phyloP scores from a whole-genome alignment of 2,888 invertebrate species.

The Agrypnus murinus region DNA sequence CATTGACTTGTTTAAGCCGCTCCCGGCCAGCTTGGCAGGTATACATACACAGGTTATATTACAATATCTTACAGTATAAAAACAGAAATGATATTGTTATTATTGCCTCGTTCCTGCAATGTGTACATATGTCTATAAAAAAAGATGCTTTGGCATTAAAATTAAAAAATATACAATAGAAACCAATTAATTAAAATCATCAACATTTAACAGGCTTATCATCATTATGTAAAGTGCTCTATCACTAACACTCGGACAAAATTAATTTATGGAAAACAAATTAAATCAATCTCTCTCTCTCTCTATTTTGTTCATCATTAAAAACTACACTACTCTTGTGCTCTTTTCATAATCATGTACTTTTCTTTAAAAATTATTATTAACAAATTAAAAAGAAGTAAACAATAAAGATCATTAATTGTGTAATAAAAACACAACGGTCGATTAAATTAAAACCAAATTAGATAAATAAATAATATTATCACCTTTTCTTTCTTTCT shows the following conservation, averaged over 20 bases:
- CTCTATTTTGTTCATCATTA: not conserved
- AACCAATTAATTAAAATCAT: no score
- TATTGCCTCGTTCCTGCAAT: not conserved
- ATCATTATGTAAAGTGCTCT: not conserved
- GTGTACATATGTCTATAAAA: not conserved
- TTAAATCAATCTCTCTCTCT: not conserved
- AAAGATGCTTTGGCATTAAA: not conserved
- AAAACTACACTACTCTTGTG: constrained; percentile 31
- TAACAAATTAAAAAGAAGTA: constrained; percentile 2
- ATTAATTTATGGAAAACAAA: not conserved
- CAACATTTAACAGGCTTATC: no score
- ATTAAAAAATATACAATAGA: no score
- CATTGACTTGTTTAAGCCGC: no score
- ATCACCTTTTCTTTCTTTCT: not conserved
- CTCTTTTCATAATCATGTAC: constrained; percentile 26
- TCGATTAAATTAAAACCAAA: constrained; percentile 29
- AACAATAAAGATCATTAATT: constrained; percentile 18
- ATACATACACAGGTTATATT: no score
- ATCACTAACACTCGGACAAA: no score
- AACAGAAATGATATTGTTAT: no score
- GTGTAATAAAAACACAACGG: constrained; percentile 1
- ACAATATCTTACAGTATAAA: no score
- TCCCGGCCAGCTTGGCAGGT: no score
- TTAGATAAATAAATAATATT: not conserved
- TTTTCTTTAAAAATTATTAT: constrained; percentile 15